Evolutionary conservation across 2,888 invertebrate species (phyloP), one percentile per base, ranked within the genome.

Genomic region (Trachelus iudaicus): DNA sequence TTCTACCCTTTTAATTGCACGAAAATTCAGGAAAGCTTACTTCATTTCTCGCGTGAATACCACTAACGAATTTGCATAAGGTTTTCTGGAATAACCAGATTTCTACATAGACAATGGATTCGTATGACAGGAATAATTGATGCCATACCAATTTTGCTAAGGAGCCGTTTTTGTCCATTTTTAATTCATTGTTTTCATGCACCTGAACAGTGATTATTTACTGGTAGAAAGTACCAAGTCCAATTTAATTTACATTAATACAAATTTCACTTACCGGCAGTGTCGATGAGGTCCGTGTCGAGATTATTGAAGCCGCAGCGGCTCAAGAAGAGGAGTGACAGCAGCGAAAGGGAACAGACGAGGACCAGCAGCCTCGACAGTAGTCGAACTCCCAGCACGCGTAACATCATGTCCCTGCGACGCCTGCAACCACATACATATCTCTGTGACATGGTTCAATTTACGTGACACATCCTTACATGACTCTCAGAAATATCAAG

Each of bases 361-460:
- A 93, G 92, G 82, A 93, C 92, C 84, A 94, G 92, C 82, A 94
- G 92, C 87, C 93, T 92, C 85, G 93, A 93, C 87, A 93, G 92
- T 86, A 93, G 90, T 86, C 93, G 91, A 91, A 93, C 93, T 85
- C 93, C 93, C 88, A 93, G 90, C 86, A 93, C 90, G 86, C 92
- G 92, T 87, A 93, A 92, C 93, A 93, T 93, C 87, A 91, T 91
- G 89, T 88, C 85, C 85, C 87, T 85, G 83, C 89, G 86, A 84
- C 86, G 87, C 85, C 88, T 89, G 88, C 81, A 89, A 87, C 84
- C 83, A 84, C 80, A 84, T 83, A 23, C 23, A 9, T 23, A 79
- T 78, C 81, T 69, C 75, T 84, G 81, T 82, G 83, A 83, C 81
- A 82, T 77, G 79, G 82, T 83, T 83, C 81, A 84, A 83, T 84